Evolutionary conservation across 2,797 vertebrate genomes (phyloP).

Genomic region (Mus spretus): DNA sequence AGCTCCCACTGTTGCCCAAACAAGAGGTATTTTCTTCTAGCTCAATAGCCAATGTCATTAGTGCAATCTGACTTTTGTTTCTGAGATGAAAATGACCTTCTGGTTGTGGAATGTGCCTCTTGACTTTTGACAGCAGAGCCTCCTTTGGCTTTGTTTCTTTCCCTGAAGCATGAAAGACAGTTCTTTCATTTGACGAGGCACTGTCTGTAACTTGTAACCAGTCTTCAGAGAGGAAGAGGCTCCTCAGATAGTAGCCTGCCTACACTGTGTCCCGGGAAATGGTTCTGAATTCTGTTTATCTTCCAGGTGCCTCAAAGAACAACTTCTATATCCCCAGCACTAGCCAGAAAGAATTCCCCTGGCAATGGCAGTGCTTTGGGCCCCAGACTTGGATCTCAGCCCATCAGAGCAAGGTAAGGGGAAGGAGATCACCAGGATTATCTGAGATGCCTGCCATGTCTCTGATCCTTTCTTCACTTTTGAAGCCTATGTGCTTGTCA

Average conservation of each 20-base stretch:
- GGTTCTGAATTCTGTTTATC: conserved; percentile 57
- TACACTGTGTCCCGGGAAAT: neutral
- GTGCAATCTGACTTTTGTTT: neutral
- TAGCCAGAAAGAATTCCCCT: conserved; percentile 97
- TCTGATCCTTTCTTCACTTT: neutral
- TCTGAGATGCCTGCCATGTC: neutral
- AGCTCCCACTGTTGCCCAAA: neutral
- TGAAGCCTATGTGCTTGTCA: neutral
- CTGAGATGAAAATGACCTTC: neutral
- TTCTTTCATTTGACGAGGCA: neutral
- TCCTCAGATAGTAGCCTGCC: neutral
- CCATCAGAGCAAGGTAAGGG: conserved; percentile 96
- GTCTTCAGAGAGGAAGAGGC: neutral
- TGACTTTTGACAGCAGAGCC: neutral
- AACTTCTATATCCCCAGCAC: conserved; percentile 98
- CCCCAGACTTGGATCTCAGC: conserved; percentile 94
- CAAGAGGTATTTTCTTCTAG: conserved; percentile 1
- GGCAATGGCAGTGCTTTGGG: conserved; percentile 95
- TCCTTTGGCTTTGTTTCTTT: conserved; percentile 42
- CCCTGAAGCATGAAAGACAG: neutral
- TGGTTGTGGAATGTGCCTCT: neutral
- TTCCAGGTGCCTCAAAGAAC: conserved; percentile 98
- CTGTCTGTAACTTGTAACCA: neutral
- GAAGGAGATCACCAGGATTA: neutral
- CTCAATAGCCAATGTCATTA: conserved; percentile 16